Evolutionary conservation across 2,113 vertebrate species (phyloP).

Genomic region (Cercocebus atys): DNA sequence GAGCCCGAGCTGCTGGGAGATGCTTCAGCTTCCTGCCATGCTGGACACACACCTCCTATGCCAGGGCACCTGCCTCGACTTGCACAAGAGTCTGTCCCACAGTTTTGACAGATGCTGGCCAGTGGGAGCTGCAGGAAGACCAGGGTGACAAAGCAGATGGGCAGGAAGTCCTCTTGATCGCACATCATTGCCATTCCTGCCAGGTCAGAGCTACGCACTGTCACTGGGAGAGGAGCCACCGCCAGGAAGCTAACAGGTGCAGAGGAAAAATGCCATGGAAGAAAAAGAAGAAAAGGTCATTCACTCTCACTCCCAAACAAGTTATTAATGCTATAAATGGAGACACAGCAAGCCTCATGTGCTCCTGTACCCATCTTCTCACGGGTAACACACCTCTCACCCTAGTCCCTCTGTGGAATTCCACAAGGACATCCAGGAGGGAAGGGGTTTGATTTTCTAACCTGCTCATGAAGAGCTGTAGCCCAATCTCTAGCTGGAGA

Average conservation of each 20-base stretch:
- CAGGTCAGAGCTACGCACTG: background rate
- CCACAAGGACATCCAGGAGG: too few species aligned
- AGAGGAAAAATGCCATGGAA: background rate
- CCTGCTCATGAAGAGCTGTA: background rate
- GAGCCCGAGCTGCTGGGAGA: too few species aligned
- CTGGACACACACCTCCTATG: background rate
- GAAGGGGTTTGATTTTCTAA: background rate
- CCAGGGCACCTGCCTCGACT: background rate
- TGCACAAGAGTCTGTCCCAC: background rate
- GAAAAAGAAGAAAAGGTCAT: background rate
- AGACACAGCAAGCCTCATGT: background rate
- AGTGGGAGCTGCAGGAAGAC: background rate
- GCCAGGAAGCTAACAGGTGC: background rate
- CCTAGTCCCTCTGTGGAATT: background rate
- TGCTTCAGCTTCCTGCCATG: too few species aligned
- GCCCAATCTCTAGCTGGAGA: background rate
- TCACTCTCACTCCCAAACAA: background rate
- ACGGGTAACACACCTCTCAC: rapidly evolving
- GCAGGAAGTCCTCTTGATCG: background rate
- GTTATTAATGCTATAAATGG: background rate
- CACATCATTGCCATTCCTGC: background rate
- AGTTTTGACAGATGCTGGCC: background rate
- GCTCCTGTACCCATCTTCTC: background rate
- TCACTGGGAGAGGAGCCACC: background rate
- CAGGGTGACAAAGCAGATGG: background rate